These are phyloP conservation scores for Lamproptera curius DNA, from an alignment of 2,888 invertebrate genomes.

Conservation along the genomic window DNA sequence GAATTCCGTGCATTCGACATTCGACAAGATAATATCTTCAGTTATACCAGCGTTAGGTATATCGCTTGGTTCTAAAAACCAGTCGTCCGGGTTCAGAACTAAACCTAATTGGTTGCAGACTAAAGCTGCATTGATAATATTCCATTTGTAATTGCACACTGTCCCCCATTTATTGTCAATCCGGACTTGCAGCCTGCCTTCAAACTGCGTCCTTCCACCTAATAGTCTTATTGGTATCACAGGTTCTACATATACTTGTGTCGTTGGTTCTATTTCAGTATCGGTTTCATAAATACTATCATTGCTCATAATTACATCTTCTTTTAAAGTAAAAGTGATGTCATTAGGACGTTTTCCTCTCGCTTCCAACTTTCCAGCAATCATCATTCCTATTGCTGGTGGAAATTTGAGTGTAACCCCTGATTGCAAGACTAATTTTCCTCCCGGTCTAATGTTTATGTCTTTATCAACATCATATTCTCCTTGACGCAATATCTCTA, in stretches of 20 bases:
- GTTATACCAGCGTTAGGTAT: constrained; percentile 87
- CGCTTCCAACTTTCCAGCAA: constrained; percentile 94
- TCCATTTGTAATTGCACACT: constrained; percentile 98
- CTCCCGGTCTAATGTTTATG: constrained; percentile 96
- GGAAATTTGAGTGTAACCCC: constrained; percentile 95
- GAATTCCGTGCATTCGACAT: constrained; percentile 93
- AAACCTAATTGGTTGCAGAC: constrained; percentile 97
- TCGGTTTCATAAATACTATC: constrained; percentile 81
- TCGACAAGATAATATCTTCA: constrained; percentile 88
- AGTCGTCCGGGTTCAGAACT: constrained; percentile 94
- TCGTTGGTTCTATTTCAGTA: constrained; percentile 78
- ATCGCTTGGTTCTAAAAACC: constrained; percentile 90
- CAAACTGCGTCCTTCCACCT: constrained; percentile 87
- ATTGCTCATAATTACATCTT: constrained; percentile 82
- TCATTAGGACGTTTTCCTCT: constrained; percentile 88
- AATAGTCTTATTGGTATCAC: constrained; percentile 86
- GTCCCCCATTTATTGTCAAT: constrained; percentile 96
- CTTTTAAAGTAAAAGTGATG: constrained; percentile 87
- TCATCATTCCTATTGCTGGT: constrained; percentile 96
- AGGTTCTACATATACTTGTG: constrained; percentile 79
- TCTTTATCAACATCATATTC: constrained; percentile 95
- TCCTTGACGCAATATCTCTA: constrained; percentile 88
- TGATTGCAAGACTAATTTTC: constrained; percentile 90
- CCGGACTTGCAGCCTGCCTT: constrained; percentile 92
- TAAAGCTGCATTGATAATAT: constrained; percentile 91